These are phyloP conservation scores for Linepithema humile DNA, from an alignment of 1,140 invertebrate species.

Conservation along the genomic window DNA sequence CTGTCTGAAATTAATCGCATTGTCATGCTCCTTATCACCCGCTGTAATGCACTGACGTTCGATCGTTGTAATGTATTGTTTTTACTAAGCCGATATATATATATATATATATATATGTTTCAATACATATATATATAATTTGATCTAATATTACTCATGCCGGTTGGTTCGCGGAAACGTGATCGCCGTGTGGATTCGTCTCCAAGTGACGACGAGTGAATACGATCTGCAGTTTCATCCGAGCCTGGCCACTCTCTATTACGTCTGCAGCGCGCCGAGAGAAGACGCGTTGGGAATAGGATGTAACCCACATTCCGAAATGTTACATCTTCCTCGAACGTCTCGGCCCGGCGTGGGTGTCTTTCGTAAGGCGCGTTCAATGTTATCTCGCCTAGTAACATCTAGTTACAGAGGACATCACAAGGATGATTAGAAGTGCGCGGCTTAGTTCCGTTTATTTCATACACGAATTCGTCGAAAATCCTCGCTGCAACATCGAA, in stretches of 20 bases:
- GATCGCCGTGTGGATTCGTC: constrained; percentile 23
- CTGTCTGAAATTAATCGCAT: constrained; percentile 21
- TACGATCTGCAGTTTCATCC: constrained; percentile 62
- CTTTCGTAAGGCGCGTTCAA: constrained; percentile 38
- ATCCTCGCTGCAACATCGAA: neutral
- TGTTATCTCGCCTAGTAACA: constrained; percentile 51
- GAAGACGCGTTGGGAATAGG: constrained; percentile 53
- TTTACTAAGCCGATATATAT: constrained; percentile 27
- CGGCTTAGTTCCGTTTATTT: neutral
- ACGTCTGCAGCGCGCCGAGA: constrained; percentile 33
- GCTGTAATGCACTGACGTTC: neutral
- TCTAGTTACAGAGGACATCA: constrained; percentile 31
- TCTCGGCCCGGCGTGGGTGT: neutral
- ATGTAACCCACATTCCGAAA: constrained; percentile 45
- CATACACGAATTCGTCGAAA: constrained; percentile 15
- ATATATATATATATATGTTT: too few species aligned
- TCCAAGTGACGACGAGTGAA: constrained; percentile 46
- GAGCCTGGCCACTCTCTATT: constrained; percentile 58
- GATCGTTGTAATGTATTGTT: constrained; percentile 8
- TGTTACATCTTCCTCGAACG: constrained; percentile 49
- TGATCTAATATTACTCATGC: constrained; percentile 46
- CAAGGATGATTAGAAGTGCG: constrained; percentile 38
- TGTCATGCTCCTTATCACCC: neutral
- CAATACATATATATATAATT: too few species aligned
- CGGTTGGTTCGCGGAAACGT: constrained; percentile 34